Evolutionary conservation across 2,888 invertebrate genomes (phyloP).

Genomic region (Lasioglossum pauxillum): DNA sequence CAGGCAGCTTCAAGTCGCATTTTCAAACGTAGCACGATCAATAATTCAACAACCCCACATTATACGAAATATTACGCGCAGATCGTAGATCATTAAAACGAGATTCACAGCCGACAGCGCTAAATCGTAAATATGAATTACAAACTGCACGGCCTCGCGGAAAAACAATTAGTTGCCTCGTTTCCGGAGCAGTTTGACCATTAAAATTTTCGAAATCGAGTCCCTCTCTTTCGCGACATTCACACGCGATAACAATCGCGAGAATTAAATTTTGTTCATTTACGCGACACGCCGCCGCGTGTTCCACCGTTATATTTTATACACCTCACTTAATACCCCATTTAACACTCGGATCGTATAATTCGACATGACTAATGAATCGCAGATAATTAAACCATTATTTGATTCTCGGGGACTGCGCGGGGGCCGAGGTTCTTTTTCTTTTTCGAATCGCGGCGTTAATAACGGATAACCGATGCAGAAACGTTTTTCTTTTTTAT

Average conservation of each 20-base stretch:
- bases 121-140: background rate
- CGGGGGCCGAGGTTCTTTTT: no score
- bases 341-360: constrained; percentile 43
- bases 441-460: background rate
- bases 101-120: background rate
- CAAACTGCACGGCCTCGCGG: background rate
- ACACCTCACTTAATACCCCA: constrained; percentile 40
- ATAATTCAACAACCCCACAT: background rate
- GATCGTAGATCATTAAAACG: background rate
- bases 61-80: background rate
- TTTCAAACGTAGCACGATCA: background rate
- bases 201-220: constrained; percentile 32
- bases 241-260: constrained; percentile 21
- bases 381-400: constrained; percentile 52
- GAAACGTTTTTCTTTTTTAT: background rate
- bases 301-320: constrained; percentile 45
- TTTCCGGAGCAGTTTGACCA: background rate
- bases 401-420: constrained; percentile 8
- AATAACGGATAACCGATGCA: constrained; percentile 9
- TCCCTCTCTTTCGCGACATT: background rate
- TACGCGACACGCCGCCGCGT: background rate
- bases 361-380: constrained; percentile 42
- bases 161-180: background rate
- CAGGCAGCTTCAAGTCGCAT: background rate
- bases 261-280: constrained; percentile 50